These are phyloP conservation scores for Pteropus rufus DNA, from an alignment of 2,797 vertebrate species.

Conservation along the genomic window DNA sequence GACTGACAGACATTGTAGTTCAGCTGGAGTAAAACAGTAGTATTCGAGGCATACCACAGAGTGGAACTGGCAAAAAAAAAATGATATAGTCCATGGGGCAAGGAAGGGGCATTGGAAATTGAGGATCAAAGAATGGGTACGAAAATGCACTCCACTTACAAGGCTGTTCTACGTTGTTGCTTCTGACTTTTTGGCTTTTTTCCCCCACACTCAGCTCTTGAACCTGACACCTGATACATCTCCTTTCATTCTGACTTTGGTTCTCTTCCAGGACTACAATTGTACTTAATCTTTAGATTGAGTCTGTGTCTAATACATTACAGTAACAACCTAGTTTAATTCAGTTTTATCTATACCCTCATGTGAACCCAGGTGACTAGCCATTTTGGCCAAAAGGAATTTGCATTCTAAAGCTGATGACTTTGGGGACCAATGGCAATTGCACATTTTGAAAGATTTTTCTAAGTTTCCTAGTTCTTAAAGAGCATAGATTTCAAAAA, in stretches of 20 bases:
- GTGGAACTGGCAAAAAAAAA: not conserved
- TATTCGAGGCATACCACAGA: not conserved
- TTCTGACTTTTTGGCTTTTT: not conserved
- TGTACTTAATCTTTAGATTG: not conserved
- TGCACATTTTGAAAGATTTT: not conserved
- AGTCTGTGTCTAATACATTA: not conserved
- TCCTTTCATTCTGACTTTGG: not conserved
- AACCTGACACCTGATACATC: not conserved
- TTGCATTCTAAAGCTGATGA: not conserved
- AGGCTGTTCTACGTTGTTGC: not conserved
- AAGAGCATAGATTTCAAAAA: slow-evolving; percentile 6
- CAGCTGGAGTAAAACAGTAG: not conserved
- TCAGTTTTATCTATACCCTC: not conserved
- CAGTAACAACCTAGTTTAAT: not conserved
- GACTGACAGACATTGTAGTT: not conserved
- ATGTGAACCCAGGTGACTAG: not conserved
- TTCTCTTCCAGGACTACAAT: not conserved
- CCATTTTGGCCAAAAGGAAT: not conserved
- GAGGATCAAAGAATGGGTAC: not conserved
- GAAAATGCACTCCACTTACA: not conserved
- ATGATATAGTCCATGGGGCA: no score
- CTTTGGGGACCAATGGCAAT: not conserved
- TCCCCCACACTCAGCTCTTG: not conserved
- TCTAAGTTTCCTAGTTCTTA: not conserved
- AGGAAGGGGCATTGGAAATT: not conserved